These are phyloP conservation scores for Nematolebias whitei DNA, from an alignment of 2,113 vertebrate genomes.

Conservation along the genomic window DNA sequence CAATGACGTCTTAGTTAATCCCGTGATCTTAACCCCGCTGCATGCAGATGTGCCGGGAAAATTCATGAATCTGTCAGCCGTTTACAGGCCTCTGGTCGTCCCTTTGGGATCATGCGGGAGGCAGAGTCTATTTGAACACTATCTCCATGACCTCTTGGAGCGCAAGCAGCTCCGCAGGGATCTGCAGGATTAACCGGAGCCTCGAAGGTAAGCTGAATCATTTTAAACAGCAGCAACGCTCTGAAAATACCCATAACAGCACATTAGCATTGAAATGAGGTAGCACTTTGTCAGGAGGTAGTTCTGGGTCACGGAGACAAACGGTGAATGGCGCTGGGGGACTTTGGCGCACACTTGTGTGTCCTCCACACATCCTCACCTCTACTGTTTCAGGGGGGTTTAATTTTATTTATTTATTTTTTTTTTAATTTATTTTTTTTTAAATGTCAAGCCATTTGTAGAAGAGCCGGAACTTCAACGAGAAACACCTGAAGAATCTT, in stretches of 20 bases:
- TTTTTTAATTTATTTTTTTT: too few species aligned
- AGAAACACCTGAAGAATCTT: background rate
- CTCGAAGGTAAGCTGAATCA: slow-evolving; percentile 68
- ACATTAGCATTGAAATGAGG: slow-evolving; percentile 77
- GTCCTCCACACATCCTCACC: slow-evolving; percentile 34
- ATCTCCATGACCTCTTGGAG: slow-evolving; percentile 69
- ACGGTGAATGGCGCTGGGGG: slow-evolving; percentile 45
- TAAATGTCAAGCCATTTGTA: too few species aligned
- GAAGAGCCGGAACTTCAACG: too few species aligned
- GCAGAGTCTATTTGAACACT: slow-evolving; percentile 68
- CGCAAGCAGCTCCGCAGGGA: slow-evolving; percentile 58
- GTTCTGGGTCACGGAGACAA: slow-evolving; percentile 64
- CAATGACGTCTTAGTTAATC: slow-evolving; percentile 15
- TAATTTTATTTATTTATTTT: too few species aligned
- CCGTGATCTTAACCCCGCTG: slow-evolving; percentile 8
- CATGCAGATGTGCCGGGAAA: slow-evolving; percentile 5
- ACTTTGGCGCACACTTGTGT: slow-evolving; percentile 24
- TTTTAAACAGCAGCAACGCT: slow-evolving; percentile 65
- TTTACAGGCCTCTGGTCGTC: slow-evolving; percentile 4
- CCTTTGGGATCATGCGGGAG: slow-evolving; percentile 50
- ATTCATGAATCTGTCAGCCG: slow-evolving; percentile 17
- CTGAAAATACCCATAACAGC: slow-evolving; percentile 57
- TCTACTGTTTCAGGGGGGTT: slow-evolving; percentile 41
- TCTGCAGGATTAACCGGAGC: slow-evolving; percentile 64
- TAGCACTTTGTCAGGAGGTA: slow-evolving; percentile 45